phyloP scores from a whole-genome alignment of 2,888 invertebrate species.

The Machimus rusticus region DNA sequence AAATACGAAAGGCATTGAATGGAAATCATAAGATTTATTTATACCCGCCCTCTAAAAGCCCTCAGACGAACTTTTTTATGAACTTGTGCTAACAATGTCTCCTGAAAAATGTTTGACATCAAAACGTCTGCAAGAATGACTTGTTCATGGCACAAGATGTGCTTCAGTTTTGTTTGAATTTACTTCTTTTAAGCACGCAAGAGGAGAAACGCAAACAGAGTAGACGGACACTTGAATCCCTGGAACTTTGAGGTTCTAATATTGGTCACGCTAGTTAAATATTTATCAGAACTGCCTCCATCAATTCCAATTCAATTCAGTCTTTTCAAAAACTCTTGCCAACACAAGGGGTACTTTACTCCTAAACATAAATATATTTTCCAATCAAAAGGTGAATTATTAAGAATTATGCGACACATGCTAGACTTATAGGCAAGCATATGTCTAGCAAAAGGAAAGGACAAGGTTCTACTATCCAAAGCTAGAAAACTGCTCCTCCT shows the following conservation, averaged over 20 bases:
- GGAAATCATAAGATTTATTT: neutral
- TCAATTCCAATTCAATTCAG: neutral
- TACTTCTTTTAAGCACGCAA: neutral
- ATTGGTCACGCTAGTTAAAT: neutral
- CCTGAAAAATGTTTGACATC: neutral
- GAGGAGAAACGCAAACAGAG: neutral
- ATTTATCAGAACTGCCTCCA: neutral
- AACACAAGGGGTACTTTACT: neutral
- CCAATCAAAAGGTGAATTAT: neutral
- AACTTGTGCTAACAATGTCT: neutral
- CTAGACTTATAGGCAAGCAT: neutral
- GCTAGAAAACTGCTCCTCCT: neutral
- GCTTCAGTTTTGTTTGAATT: neutral
- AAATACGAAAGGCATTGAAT: neutral
- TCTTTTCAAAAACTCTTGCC: neutral
- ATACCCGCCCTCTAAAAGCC: neutral
- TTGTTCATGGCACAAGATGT: neutral
- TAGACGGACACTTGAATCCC: neutral
- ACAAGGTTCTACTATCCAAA: neutral
- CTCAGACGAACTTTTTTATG: neutral
- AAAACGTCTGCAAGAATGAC: neutral
- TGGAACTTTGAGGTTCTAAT: neutral
- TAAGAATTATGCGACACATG: neutral
- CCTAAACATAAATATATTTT: neutral
- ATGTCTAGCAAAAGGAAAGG: neutral